Base-by-base conservation (phyloP, 2,113 vertebrate species). In the Scomber colias region DNA sequence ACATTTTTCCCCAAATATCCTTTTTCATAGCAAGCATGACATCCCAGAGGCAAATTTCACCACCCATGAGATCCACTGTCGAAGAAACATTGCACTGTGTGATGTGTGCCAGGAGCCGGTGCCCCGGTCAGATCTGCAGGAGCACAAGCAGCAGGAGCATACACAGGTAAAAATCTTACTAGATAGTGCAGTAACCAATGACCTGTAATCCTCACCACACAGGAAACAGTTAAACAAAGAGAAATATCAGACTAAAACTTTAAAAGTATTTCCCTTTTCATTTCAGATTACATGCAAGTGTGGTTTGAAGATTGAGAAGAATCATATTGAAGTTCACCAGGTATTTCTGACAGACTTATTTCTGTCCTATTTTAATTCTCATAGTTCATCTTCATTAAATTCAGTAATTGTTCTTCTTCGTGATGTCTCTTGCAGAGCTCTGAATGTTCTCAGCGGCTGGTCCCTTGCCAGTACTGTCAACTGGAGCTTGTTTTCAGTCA, bases 61-160 rank as follows among this genome's bases (percentile, higher is more conserved):
- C 30, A 97, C 96, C 51, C 98, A 99, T 11, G 98, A 99, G 89
- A 97, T 98, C 87, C 97, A 99, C 93, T 99, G 98, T 75, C 92
- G 95, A 16, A 95, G 97, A 69, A 99, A 99, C 53, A 96, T 99
- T 0, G 94, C 94, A 19, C 85, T 99, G 0, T 99, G 98, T 61
- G 92, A 93, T 3, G 55, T 93, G 66, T 99, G 98, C 94, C 95
- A 96, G n/a, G 98, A 99, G 56, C 96, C 96, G 0, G 82, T 99
- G 73, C 97, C 97, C 0, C 96, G 95, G 7, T 90, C 94, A 2
- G 97, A 97, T 15, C 96, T 99, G 88, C 92, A 95, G 77, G 92
- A 90, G 13, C 98, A 99, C 72, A 80, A 96, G 78, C 94, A 96
- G 19, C 84, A 95, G 79, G 97, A 99, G 14, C 98, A 99, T 0